Evolutionary conservation across 2,888 invertebrate species (phyloP).

Genomic region (Thumatha senex): DNA sequence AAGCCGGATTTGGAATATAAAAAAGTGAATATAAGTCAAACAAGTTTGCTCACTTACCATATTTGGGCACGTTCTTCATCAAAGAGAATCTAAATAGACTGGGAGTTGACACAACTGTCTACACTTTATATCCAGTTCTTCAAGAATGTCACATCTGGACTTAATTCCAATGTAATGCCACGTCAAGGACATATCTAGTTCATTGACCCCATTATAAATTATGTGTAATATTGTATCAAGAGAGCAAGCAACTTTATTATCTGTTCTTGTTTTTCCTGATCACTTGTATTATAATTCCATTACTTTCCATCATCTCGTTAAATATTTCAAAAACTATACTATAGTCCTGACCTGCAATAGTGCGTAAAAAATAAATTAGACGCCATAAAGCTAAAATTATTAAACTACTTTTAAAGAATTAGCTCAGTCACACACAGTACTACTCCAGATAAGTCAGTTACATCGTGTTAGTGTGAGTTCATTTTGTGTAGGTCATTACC

Average conservation of each 20-base stretch:
- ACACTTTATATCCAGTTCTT: slow-evolving; percentile 78
- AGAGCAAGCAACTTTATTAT: slow-evolving; percentile 15
- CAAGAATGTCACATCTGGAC: slow-evolving; percentile 76
- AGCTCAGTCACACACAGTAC: too few species aligned
- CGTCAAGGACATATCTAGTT: slow-evolving; percentile 60
- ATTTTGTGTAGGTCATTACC: too few species aligned
- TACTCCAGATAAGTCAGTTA: too few species aligned
- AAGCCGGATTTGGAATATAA: slow-evolving; percentile 28
- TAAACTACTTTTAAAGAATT: too few species aligned
- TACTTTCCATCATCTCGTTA: not conserved
- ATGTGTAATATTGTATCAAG: slow-evolving; percentile 36
- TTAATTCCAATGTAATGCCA: slow-evolving; percentile 72
- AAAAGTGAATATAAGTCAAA: slow-evolving; percentile 27
- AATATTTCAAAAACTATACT: too few species aligned
- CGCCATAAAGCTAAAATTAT: too few species aligned
- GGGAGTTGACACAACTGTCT: slow-evolving; percentile 58
- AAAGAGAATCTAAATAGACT: slow-evolving; percentile 59
- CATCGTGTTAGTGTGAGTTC: too few species aligned
- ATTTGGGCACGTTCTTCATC: slow-evolving; percentile 57
- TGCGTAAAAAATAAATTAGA: too few species aligned
- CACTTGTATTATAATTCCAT: slow-evolving; percentile 1
- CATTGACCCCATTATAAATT: slow-evolving; percentile 56
- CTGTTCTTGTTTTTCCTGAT: slow-evolving; percentile 10
- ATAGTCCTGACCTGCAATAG: too few species aligned
- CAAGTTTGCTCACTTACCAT: slow-evolving; percentile 66